Evolutionary conservation across 2,888 invertebrate genomes (phyloP), one percentile per base, ranked within the genome.

Genomic region (Parnassius glacialis): DNA sequence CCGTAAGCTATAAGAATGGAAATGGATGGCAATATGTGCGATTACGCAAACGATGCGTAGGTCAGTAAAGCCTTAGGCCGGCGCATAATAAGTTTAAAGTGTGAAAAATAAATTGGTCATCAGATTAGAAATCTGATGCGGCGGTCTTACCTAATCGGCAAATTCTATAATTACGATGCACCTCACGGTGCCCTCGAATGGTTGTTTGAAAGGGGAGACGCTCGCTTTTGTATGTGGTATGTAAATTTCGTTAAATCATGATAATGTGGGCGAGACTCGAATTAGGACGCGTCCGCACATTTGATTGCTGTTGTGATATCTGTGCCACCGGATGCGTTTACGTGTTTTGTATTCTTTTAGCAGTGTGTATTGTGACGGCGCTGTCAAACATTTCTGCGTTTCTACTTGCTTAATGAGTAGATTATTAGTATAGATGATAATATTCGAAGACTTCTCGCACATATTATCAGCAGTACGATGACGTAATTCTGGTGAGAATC

Each of bases 81-180:
- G 9, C 9, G 48, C 13, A 48, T 48, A 12, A 13, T 16, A 16
- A 48, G 48, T 48, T 3, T 48, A 48, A 13, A 48, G 13, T 48
- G 48, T 48, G 48, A 48, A 52, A 61, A 47, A 61, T 68, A 61
- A 66, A 66, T 13, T 59, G 63, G 67, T 65, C 54, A 68, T 53
- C 59, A 67, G 71, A 73, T 79, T 79, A n/a, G n/a, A n/a, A n/a
- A n/a, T 79, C 78, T 77, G 79, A 80, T n/a, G n/a, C n/a, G n/a
- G 71, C 68, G 54, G 56, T 25, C 72, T 83, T 82, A 74, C 75
- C 65, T 73, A 79, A 83, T 82, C 70, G 65, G 67, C 66, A 68
- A 73, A 71, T 71, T 75, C 67, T 69, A 69, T 71, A 74, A 78
- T 84, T 74, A 72, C 62, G 67, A 85, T 81, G 73, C 82, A 66